Evolutionary conservation across 2,113 vertebrate species (phyloP).

Genomic region (human): GRCh38 chr9:126136501-126137000

Average conservation of each 20-base stretch:
- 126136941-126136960: neutral
- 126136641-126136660: neutral
- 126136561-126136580: neutral
- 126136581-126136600: neutral
- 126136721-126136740: neutral
- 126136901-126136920: neutral
- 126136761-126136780: neutral
- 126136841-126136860: neutral
- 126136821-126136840: neutral
- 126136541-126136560: neutral
- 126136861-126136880: neutral
- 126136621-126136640: neutral
- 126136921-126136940: neutral
- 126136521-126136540: neutral
- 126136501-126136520: neutral
- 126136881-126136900: slow-evolving; percentile 8
- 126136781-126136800: slow-evolving; percentile 27
- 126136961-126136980: neutral
- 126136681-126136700: neutral
- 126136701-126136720: neutral
- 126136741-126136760: neutral
- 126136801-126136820: neutral
- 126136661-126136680: neutral
- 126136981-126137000: neutral
- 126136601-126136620: neutral